phyloP scores from a whole-genome alignment of 2,797 vertebrate genomes.

The Anisognathus igniventris region DNA sequence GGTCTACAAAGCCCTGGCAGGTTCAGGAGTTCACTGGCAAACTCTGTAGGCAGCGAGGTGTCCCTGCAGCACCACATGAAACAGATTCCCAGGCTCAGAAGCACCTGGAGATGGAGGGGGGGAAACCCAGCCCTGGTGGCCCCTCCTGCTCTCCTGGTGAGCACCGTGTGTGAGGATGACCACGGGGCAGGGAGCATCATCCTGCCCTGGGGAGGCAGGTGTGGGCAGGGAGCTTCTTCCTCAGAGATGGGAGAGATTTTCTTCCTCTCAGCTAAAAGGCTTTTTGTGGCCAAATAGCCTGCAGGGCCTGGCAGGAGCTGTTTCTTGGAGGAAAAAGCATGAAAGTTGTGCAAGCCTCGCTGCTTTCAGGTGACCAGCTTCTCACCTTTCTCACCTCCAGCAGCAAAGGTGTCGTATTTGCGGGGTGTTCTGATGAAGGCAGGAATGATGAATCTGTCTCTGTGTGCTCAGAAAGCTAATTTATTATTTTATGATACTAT shows the following conservation, averaged over 20 bases:
- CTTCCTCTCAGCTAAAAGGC: no score
- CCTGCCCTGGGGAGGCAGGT: no score
- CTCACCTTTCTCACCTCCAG: neutral
- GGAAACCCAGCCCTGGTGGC: no score
- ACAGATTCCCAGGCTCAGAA: neutral
- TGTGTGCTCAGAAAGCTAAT: no score
- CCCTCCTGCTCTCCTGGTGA: no score
- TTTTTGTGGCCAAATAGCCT: neutral
- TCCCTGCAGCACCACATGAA: neutral
- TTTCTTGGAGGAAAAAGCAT: neutral
- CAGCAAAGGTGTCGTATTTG: neutral
- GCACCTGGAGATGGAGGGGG: neutral
- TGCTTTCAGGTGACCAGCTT: neutral
- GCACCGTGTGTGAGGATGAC: no score
- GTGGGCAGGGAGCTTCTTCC: no score
- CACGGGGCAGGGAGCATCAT: no score
- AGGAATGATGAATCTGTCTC: no score
- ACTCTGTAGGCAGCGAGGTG: neutral
- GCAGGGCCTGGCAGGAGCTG: neutral
- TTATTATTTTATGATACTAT: no score
- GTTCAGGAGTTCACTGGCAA: slow-evolving; percentile 32
- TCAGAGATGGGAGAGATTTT: no score
- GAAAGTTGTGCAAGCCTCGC: neutral
- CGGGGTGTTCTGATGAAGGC: no score
- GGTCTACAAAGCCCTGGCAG: neutral